Conservation (phyloP, 2,797 vertebrate genomes). For the Sebastes paucispinis region DNA sequence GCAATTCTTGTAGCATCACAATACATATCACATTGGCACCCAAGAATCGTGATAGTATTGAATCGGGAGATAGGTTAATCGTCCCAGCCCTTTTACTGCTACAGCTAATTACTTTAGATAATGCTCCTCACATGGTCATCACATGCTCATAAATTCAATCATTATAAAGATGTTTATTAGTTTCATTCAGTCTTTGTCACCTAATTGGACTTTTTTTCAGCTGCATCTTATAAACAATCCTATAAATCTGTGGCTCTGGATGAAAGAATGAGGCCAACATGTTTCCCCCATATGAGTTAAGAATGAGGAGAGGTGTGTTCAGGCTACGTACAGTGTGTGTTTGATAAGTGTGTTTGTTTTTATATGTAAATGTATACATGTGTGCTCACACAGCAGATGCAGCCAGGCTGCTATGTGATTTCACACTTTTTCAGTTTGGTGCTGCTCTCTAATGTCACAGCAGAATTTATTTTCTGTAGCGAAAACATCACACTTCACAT, state of each 20-base stretch:
- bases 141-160: background rate
- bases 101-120: conserved; percentile 9
- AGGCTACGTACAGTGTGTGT: background rate
- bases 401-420: conserved; percentile 48
- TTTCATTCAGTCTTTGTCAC: background rate
- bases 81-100: background rate
- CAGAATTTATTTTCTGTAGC: conserved; percentile 24
- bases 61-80: too few relatives aligned
- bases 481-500: conserved; percentile 27
- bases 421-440: conserved; percentile 27
- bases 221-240: conserved; percentile 42
- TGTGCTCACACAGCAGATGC: conserved; percentile 49
- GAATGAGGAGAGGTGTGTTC: conserved; percentile 33
- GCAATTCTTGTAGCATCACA: fast-evolving
- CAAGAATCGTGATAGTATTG: too few relatives aligned
- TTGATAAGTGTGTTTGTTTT: background rate
- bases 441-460: conserved; percentile 32
- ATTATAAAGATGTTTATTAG: background rate
- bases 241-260: conserved; percentile 47
- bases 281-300: conserved; percentile 51
- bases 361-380: conserved; percentile 21
- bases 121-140: background rate
- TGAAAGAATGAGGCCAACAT: conserved; percentile 79
- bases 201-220: conserved; percentile 30
- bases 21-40: too few relatives aligned